Base-by-base conservation (phyloP, 2,797 vertebrate species). In the Acipenser ruthenus region DNA sequence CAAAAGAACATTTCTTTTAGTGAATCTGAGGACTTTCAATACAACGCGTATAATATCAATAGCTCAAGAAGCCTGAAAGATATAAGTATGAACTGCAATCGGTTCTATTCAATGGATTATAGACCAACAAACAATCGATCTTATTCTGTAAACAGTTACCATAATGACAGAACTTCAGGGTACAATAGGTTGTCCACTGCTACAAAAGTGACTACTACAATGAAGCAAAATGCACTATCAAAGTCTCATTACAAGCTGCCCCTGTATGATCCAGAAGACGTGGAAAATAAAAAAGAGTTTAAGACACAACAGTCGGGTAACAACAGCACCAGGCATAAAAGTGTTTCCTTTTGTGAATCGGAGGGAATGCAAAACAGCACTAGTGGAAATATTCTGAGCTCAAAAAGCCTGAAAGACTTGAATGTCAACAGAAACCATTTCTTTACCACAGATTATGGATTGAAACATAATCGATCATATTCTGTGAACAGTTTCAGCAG, bases 111-210 rank as follows among this genome's bases (percentile, higher is more conserved):
- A 12, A 37, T 62, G 72, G 59, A 76, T n/a, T 0, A 63, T 49
- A 10, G 82, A 71, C 11, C 79, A 73, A 53, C 75, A 69, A 62
- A 82, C 78, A 82, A 80, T 62, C 83, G 81, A 69, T 80, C 77
- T 71, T 83, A 86, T 71, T 90, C 89, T 60, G 88, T 88, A 73
- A 65, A 72, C 13, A 65, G 79, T 12, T 86, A 75, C 68, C 8
- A 55, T 55, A 55, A 55, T 55, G 51, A 15, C 15, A 61, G 59
- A 50, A 59, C 65, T 6, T 55, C 69, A 37, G 69, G 69, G 55
- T 48, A 13, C 13, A 59, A 56, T n/a, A 70, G n/a, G 50, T 66
- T 55, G 13, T 64, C 60, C 6, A 8, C 61, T 5, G 60, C 60
- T 51, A 7, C 49, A 13, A 65, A 15, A 49, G 13, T 53, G 8